Evolutionary conservation across 35 echinoderm and acorn worm genomes (phyloP).

Genomic region (Apostichopus parvimensis): DNA sequence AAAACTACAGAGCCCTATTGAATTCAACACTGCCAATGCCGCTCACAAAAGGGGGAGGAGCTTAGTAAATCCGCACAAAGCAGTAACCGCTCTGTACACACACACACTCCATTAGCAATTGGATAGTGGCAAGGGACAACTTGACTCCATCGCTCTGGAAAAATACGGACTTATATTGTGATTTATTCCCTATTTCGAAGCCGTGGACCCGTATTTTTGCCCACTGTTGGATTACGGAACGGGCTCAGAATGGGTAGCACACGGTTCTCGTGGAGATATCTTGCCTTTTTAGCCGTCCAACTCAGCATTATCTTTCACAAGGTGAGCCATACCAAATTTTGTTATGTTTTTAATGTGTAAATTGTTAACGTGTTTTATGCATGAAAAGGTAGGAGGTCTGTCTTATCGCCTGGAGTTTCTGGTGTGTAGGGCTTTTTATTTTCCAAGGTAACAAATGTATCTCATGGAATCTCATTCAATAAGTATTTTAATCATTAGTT

Average conservation of each 20-base stretch:
- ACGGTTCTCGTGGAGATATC: conserved; percentile 58
- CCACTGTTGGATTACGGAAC: conserved; percentile 57
- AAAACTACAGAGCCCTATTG: too few species aligned
- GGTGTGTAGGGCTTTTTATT: neutral
- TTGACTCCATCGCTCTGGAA: conserved; percentile 35
- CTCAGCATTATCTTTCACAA: conserved; percentile 62
- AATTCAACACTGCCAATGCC: neutral
- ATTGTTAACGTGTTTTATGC: conserved; percentile 51
- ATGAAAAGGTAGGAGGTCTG: conserved; percentile 1
- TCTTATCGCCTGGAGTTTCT: neutral
- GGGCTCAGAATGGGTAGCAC: conserved; percentile 56
- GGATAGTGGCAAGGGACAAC: conserved; percentile 33
- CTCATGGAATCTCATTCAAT: too few species aligned
- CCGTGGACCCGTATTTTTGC: conserved; percentile 56
- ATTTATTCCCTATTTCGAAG: conserved; percentile 52
- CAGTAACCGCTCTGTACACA: conserved; percentile 22
- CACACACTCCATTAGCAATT: conserved; percentile 52
- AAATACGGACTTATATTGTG: conserved; percentile 54
- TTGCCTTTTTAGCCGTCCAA: conserved; percentile 65
- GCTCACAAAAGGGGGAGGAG: conserved; percentile 43
- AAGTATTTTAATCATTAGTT: too few species aligned
- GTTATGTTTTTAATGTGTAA: conserved; percentile 24
- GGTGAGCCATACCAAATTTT: conserved; percentile 35
- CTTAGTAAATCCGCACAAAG: conserved; percentile 32
- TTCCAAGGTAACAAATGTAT: neutral